phyloP scores from a whole-genome alignment of 2,888 invertebrate species.

The Apotomis betuletana region DNA sequence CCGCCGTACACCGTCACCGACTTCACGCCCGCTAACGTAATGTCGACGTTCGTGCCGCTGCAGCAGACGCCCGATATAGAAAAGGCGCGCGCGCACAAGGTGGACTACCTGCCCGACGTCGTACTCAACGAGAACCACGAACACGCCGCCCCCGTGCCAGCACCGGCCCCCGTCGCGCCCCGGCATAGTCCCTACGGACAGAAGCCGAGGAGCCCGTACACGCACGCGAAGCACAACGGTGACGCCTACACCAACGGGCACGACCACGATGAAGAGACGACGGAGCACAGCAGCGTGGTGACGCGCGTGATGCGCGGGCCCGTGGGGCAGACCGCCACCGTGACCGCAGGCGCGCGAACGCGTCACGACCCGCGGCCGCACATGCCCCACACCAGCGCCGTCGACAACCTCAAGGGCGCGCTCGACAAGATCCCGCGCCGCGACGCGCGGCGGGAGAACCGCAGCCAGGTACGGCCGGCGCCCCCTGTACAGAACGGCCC shows the following conservation, averaged over 20 bases:
- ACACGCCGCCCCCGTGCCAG: slow-evolving; percentile 49
- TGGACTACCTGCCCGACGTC: slow-evolving; percentile 77
- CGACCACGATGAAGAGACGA: slow-evolving; percentile 69
- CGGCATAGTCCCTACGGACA: slow-evolving; percentile 45
- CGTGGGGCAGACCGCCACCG: slow-evolving; percentile 88
- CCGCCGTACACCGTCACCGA: slow-evolving; percentile 78
- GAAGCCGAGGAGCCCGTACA: slow-evolving; percentile 23
- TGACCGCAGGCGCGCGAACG: slow-evolving; percentile 82
- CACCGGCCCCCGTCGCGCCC: slow-evolving; percentile 52
- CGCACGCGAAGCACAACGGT: slow-evolving; percentile 50
- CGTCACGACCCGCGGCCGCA: slow-evolving; percentile 66
- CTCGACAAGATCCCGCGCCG: slow-evolving; percentile 75
- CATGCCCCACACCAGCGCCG: slow-evolving; percentile 65
- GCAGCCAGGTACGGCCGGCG: slow-evolving; percentile 67
- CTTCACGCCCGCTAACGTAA: slow-evolving; percentile 71
- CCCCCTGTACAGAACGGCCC: slow-evolving; percentile 50
- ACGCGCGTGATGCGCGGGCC: slow-evolving; percentile 90
- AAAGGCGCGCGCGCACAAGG: slow-evolving; percentile 75
- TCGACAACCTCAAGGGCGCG: slow-evolving; percentile 77
- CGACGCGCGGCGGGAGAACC: slow-evolving; percentile 59
- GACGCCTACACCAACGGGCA: slow-evolving; percentile 50
- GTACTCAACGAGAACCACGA: slow-evolving; percentile 68
- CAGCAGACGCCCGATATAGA: slow-evolving; percentile 81
- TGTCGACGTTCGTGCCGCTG: slow-evolving; percentile 76
- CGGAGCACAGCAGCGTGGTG: slow-evolving; percentile 86